These are phyloP conservation scores for Odocoileus hemionus DNA, from an alignment of 2,113 vertebrate species.

Conservation along the genomic window DNA sequence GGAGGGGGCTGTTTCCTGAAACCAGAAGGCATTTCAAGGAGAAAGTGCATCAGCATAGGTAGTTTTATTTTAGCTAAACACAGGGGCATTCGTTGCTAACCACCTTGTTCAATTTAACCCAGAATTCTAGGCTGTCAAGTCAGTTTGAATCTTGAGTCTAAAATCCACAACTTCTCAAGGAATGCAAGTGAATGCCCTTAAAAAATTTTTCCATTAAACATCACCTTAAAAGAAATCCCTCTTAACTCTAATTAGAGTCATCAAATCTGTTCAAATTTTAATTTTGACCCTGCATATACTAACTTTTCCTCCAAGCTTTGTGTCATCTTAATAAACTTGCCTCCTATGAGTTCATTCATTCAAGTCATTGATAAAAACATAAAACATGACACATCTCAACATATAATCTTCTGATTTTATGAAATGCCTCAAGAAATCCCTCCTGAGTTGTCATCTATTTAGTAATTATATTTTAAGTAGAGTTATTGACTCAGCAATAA, in stretches of 20 bases:
- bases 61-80: neutral
- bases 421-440: neutral
- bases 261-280: constrained; percentile 40
- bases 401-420: constrained; percentile 25
- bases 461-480: constrained; percentile 20
- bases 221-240: neutral
- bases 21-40: neutral
- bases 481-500: constrained; percentile 32
- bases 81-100: neutral
- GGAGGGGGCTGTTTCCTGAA: neutral
- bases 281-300: constrained; percentile 9
- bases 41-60: neutral
- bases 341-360: constrained; percentile 35
- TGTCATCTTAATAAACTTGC: constrained; percentile 23
- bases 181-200: neutral
- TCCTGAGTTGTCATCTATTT: neutral
- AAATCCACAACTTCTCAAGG: neutral
- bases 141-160: neutral
- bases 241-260: neutral
- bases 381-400: constrained; percentile 12
- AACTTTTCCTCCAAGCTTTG: constrained; percentile 11
- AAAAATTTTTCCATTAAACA: neutral
- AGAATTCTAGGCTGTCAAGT: neutral
- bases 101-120: neutral
- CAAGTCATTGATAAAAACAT: constrained; percentile 46